Evolutionary conservation across 2,797 vertebrate species (phyloP).

Genomic region (Manis crassicaudata): DNA sequence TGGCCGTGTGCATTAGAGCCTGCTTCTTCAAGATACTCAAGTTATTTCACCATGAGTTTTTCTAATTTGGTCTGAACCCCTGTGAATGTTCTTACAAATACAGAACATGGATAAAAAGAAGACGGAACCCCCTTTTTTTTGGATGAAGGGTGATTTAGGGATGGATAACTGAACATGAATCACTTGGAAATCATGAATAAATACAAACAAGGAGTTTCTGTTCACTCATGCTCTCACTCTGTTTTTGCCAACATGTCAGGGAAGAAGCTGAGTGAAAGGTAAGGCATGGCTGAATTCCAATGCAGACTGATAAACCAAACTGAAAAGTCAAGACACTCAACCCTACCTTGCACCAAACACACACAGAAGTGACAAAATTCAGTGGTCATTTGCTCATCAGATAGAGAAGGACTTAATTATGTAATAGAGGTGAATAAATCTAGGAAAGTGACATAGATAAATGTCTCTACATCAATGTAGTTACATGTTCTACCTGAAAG

Average conservation of each 20-base stretch:
- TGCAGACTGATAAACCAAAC: neutral
- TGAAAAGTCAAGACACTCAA: slow-evolving; percentile 23
- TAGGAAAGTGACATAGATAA: neutral
- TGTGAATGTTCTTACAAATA: neutral
- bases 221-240: neutral
- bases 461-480: neutral
- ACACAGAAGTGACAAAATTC: neutral
- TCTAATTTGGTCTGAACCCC: neutral
- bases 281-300: slow-evolving; percentile 11
- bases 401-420: neutral
- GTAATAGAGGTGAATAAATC: neutral
- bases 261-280: slow-evolving; percentile 26
- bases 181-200: slow-evolving; percentile 63
- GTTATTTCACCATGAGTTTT: neutral
- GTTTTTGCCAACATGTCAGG: slow-evolving; percentile 26
- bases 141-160: neutral
- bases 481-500: neutral
- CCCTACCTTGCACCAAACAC: neutral
- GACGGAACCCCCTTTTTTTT: neutral
- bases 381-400: neutral
- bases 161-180: slow-evolving; percentile 41
- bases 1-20: neutral
- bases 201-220: slow-evolving; percentile 46
- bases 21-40: neutral
- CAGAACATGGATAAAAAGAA: neutral